Evolutionary conservation across 2,888 invertebrate species (phyloP).

Genomic region (Chrysolina haemoptera): DNA sequence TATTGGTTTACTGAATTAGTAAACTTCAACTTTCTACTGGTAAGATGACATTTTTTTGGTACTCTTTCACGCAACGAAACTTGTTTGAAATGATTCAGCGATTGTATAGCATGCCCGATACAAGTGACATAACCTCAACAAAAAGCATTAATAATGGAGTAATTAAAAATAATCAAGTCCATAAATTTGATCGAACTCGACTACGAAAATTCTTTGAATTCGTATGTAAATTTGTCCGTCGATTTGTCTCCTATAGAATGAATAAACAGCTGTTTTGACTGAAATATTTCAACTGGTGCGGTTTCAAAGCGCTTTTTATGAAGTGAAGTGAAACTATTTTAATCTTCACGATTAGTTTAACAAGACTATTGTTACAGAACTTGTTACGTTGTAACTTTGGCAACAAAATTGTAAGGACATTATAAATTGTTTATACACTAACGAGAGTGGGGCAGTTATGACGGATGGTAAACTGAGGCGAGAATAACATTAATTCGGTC

Average conservation of each 20-base stretch:
- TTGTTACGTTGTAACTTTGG: constrained; percentile 37
- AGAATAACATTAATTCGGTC: constrained; percentile 11
- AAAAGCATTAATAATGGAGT: constrained; percentile 12
- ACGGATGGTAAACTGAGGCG: constrained; percentile 21
- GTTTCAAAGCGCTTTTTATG: constrained; percentile 26
- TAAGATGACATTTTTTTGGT: constrained; percentile 41
- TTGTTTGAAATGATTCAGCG: constrained; percentile 37
- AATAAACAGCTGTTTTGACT: background rate
- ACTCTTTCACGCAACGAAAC: constrained; percentile 37
- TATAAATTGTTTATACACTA: constrained; percentile 30
- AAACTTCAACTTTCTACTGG: constrained; percentile 39
- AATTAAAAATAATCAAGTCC: constrained; percentile 17
- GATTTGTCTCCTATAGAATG: constrained; percentile 1
- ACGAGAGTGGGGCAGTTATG: constrained; percentile 16
- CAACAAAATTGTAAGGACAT: constrained; percentile 42
- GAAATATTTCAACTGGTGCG: constrained; percentile 20
- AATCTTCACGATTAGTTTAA: constrained; percentile 38
- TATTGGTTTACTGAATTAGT: constrained; percentile 27
- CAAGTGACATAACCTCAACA: constrained; percentile 26
- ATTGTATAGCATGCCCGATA: constrained; percentile 5
- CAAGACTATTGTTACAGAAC: constrained; percentile 41
- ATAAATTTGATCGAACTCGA: constrained; percentile 24
- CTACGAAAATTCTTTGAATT: constrained; percentile 10
- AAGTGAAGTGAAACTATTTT: constrained; percentile 38
- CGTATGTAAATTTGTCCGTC: constrained; percentile 3